A percentile compares a stretch with the other conserved stretches of the same genome.
Conservation (phyloP, 2,113 vertebrate genomes). For the Corythoichthys intestinalis region DNA sequence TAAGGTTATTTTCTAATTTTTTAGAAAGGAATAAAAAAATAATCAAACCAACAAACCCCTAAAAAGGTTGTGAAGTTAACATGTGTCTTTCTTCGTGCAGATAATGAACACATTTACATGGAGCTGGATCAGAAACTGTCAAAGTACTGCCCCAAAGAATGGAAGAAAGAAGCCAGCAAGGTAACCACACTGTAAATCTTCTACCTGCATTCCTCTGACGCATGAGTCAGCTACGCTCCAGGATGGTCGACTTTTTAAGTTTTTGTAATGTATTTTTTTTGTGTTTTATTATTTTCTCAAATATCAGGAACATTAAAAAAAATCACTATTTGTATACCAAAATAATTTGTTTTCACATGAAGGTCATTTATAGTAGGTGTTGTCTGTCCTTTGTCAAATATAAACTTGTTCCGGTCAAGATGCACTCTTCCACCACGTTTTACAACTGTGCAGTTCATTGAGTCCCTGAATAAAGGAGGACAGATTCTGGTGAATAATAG, state of each 20-base stretch:
- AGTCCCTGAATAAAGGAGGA: background rate
- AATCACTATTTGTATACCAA: background rate
- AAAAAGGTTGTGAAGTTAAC: constrained; percentile 12
- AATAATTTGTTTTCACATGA: too few relatives aligned
- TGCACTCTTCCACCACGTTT: too few relatives aligned
- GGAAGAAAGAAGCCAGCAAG: constrained; percentile 98
- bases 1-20: background rate
- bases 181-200: constrained; percentile 54
- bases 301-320: too few relatives aligned
- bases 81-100: constrained; percentile 62
- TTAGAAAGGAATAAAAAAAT: background rate
- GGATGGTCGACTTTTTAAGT: constrained; percentile 3
- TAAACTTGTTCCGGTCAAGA: too few relatives aligned
- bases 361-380: too few relatives aligned
- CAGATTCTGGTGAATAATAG: background rate
- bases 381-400: too few relatives aligned
- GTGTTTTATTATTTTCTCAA: too few relatives aligned
- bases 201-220: background rate
- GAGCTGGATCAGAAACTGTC: constrained; percentile 95
- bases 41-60: background rate
- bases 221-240: background rate
- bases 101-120: constrained; percentile 99
- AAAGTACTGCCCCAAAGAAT: constrained; percentile 99
- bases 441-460: too few relatives aligned
- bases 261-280: background rate